phyloP scores from a whole-genome alignment of 2,113 vertebrate genomes.

The crab-eating macaque (Macaca fascicularis) region T2T-MFA8v1.1 NC_088388.1:8701501-8702000 shows the following conservation, averaged over 20 bases:
- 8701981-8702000: background rate
- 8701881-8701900: background rate
- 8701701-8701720: too few species aligned
- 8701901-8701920: background rate
- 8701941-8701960: background rate
- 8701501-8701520: too few species aligned
- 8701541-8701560: background rate
- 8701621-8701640: too few species aligned
- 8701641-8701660: too few species aligned
- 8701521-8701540: too few species aligned
- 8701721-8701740: too few species aligned
- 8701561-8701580: background rate
- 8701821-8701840: too few species aligned
- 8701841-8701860: background rate
- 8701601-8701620: background rate
- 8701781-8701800: background rate
- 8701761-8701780: background rate
- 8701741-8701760: too few species aligned
- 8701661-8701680: too few species aligned
- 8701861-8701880: background rate
- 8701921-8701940: background rate
- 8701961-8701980: background rate
- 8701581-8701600: background rate
- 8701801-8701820: background rate
- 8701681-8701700: too few species aligned